A percentile compares a stretch with the other conserved stretches of the same genome.
phyloP scores from a whole-genome alignment of 2,888 invertebrate species.

The Colletes collaris region DNA sequence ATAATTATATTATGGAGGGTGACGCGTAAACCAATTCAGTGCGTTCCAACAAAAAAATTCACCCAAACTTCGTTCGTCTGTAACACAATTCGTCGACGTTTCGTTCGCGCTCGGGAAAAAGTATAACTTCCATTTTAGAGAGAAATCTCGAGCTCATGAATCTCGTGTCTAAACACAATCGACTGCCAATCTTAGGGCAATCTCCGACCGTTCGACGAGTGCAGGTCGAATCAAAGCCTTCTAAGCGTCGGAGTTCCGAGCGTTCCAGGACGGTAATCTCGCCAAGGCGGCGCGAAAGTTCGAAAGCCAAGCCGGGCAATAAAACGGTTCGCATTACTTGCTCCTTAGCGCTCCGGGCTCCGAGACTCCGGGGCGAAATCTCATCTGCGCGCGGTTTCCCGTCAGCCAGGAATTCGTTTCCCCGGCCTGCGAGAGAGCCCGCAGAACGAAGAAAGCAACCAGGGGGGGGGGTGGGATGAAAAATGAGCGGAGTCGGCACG shows the following conservation, averaged over 20 bases:
- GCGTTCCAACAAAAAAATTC: too few species aligned
- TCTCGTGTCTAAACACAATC: too few species aligned
- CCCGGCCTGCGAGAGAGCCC: background rate
- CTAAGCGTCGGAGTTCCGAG: conserved; percentile 8
- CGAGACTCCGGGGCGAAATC: conserved; percentile 24
- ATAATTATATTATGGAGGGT: too few species aligned
- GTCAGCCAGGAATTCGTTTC: conserved; percentile 29
- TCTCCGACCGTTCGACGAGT: too few species aligned
- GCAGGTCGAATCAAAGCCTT: background rate
- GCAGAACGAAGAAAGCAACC: conserved; percentile 5
- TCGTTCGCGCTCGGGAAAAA: too few species aligned
- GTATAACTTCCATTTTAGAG: too few species aligned
- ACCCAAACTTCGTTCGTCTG: too few species aligned
- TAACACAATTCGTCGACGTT: too few species aligned
- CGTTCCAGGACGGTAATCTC: conserved; percentile 33
- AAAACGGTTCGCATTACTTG: conserved; percentile 31
- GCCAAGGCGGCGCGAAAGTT: conserved; percentile 25
- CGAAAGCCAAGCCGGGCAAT: conserved; percentile 23
- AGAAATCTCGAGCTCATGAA: too few species aligned
- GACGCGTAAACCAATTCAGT: too few species aligned
- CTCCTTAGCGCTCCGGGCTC: conserved; percentile 1
- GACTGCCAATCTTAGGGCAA: too few species aligned
- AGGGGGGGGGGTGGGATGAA: conserved; percentile 21
- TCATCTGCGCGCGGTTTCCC: conserved; percentile 26
- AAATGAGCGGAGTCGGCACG: conserved; percentile 31